A percentile compares a stretch with the other conserved stretches of the same genome.
Evolutionary conservation across 2,888 invertebrate species (phyloP).

Genomic region (Ormyrus labotus): DNA sequence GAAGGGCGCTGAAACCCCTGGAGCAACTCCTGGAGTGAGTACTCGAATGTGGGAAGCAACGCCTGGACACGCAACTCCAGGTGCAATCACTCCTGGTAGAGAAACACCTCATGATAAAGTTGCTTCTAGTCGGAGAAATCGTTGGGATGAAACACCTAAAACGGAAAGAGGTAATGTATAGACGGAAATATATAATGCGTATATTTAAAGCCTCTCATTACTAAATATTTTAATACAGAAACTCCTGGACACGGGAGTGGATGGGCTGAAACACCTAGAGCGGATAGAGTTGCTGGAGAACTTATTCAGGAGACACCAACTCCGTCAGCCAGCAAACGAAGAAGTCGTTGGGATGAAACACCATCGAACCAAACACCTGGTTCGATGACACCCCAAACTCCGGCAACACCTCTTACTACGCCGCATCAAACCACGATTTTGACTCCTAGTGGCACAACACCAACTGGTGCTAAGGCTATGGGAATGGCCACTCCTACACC

Average conservation of each 20-base stretch:
- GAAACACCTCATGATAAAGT: slow-evolving; percentile 89
- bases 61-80: slow-evolving; percentile 93
- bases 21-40: slow-evolving; percentile 92
- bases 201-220: not conserved
- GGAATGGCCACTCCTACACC: slow-evolving; percentile 99
- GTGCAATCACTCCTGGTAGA: slow-evolving; percentile 88
- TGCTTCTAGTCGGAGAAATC: slow-evolving; percentile 89
- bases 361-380: slow-evolving; percentile 86
- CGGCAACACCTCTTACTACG: slow-evolving; percentile 85
- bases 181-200: not conserved
- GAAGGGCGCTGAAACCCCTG: slow-evolving; percentile 90
- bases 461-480: slow-evolving; percentile 97
- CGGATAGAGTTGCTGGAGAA: slow-evolving; percentile 89
- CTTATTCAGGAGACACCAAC: slow-evolving; percentile 94
- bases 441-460: slow-evolving; percentile 81
- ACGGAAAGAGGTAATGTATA: slow-evolving; percentile 86
- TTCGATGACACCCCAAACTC: slow-evolving; percentile 85
- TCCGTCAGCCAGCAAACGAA: slow-evolving; percentile 94
- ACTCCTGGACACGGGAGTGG: slow-evolving; percentile 97
- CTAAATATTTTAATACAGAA: slow-evolving; percentile 78
- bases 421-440: slow-evolving; percentile 84
- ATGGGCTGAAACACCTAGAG: slow-evolving; percentile 99
- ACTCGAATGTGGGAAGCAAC: slow-evolving; percentile 98
- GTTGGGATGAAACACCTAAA: slow-evolving; percentile 99
- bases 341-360: slow-evolving; percentile 99